Evolutionary conservation across 2,113 vertebrate genomes (phyloP).

Genomic region (Lonchura striata): DNA sequence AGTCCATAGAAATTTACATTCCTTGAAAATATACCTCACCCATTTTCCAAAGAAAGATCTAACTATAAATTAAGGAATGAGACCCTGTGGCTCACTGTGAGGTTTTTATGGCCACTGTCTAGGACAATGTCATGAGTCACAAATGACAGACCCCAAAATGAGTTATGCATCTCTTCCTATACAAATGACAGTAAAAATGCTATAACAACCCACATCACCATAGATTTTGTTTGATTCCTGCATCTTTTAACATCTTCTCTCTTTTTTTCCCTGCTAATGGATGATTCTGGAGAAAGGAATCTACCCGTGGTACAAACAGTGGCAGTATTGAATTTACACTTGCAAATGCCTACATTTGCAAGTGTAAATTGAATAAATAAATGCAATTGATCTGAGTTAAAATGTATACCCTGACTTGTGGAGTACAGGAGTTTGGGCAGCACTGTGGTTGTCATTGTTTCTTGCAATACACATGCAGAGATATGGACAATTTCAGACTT

Average conservation of each 20-base stretch:
- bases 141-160: background rate
- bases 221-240: background rate
- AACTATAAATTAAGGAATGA: constrained; percentile 26
- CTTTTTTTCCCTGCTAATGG: background rate
- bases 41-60: background rate
- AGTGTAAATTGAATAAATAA: background rate
- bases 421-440: background rate
- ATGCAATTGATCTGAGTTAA: background rate
- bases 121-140: background rate
- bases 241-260: background rate
- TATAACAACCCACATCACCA: background rate
- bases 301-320: background rate
- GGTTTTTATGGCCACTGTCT: constrained; percentile 33
- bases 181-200: background rate
- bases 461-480: background rate
- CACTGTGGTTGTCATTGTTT: background rate
- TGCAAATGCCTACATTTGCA: background rate
- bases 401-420: background rate
- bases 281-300: background rate
- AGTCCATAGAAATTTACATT: constrained; percentile 18
- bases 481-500: background rate
- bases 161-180: background rate
- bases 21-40: constrained; percentile 37
- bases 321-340: background rate
- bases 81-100: background rate